Evolutionary conservation across 2,888 invertebrate species (phyloP), one percentile per base, ranked within the genome.

Genomic region (Zaprionus lineosus): DNA sequence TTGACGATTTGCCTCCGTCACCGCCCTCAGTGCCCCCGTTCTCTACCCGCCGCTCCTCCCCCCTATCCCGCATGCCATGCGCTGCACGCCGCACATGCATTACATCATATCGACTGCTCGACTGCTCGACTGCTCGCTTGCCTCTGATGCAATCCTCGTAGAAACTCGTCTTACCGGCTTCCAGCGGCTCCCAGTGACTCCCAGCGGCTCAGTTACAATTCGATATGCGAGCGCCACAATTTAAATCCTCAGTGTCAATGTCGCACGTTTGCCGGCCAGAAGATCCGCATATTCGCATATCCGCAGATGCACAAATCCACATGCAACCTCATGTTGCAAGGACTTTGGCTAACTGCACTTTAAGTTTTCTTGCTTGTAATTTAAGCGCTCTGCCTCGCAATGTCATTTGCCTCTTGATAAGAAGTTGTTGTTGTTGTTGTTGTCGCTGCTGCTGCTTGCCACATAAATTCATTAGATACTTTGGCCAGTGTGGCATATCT

Each of bases 171-270:
- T 78, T 81, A 83, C 81, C 84, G 84, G 81, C 74, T 70, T 57
- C 24, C 28, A 24, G 41, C 41, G n/a, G n/a, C n/a, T n/a, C n/a
- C n/a, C n/a, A n/a, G n/a, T n/a, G 84, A 84, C 74, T 70, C 52
- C 24, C 28, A 24, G 41, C 41, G 33, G 50, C 66, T 82, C 67
- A 66, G 77, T 76, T 77, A 66, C 81, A 74, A 83, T 82, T 79
- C 79, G 76, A 84, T 84, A 84, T 52, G 84, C 82, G 75, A 81
- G 79, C 81, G 84, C 84, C 83, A 84, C 83, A 74, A 82, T 82
- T 82, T 69, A 82, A 83, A 82, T 79, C 69, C 72, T 82, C 84
- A 83, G 83, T 84, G 85, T 81, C 85, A 81, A 84, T 84, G 81
- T 81, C 81, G 79, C 72, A 44, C 37, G 28, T 14, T 37, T 46